phyloP scores from a whole-genome alignment of 2,888 invertebrate genomes.

The Caenorhabditis plicata region DNA sequence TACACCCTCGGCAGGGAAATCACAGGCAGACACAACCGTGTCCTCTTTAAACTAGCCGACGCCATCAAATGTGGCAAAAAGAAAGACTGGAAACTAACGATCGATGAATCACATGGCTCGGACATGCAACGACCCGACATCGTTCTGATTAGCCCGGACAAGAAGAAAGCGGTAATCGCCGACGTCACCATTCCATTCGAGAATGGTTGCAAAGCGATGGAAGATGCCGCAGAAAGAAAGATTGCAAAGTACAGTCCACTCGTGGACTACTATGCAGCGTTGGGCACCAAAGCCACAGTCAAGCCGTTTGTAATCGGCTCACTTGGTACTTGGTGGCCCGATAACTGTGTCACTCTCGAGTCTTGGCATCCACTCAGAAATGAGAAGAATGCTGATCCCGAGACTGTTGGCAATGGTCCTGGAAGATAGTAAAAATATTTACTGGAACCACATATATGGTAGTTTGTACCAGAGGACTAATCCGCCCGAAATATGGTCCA shows the following conservation, averaged over 20 bases:
- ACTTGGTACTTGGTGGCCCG: slow-evolving; percentile 3
- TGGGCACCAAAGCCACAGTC: background rate
- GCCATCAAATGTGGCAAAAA: background rate
- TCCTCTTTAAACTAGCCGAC: background rate
- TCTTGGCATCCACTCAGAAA: no score
- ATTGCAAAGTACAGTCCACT: slow-evolving; percentile 3
- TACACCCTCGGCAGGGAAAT: background rate
- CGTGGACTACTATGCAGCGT: background rate
- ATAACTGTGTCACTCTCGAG: no score
- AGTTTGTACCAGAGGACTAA: no score
- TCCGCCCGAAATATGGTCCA: no score
- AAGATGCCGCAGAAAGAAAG: background rate
- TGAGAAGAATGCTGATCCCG: no score
- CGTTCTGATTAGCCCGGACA: background rate
- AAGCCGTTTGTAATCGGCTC: slow-evolving; percentile 1
- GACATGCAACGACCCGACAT: background rate
- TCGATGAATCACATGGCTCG: background rate
- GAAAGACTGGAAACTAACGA: background rate
- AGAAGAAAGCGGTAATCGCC: background rate
- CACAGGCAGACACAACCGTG: slow-evolving; percentile 1
- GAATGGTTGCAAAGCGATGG: background rate
- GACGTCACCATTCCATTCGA: slow-evolving; percentile 6
- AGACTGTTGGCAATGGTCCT: no score
- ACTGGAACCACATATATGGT: no score
- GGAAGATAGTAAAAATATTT: no score